phyloP scores from a whole-genome alignment of 2,797 vertebrate genomes.

The Valencia hispanica region DNA sequence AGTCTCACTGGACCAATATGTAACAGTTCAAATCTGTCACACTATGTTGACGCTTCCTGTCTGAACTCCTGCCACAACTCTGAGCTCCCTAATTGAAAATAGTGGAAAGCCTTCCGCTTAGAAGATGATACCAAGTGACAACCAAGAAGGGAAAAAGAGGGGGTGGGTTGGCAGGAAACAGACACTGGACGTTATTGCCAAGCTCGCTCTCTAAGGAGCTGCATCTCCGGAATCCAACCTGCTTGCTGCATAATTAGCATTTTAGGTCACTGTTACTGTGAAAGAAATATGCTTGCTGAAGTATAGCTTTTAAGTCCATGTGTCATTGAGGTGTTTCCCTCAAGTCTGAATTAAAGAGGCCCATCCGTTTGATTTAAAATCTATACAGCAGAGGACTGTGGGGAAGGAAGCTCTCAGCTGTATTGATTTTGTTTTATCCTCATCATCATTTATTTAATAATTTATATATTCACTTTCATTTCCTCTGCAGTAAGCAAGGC shows the following conservation, averaged over 20 bases:
- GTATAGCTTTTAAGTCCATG: slow-evolving; percentile 28
- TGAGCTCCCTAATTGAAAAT: slow-evolving; percentile 71
- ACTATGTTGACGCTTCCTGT: slow-evolving; percentile 29
- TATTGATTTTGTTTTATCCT: slow-evolving; percentile 72
- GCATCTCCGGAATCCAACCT: slow-evolving; percentile 53
- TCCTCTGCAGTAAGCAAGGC: slow-evolving; percentile 45
- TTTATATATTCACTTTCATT: slow-evolving; percentile 53
- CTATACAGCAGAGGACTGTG: slow-evolving; percentile 34
- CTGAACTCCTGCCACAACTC: slow-evolving; percentile 44
- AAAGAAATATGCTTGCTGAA: slow-evolving; percentile 45
- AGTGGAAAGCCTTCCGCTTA: slow-evolving; percentile 42
- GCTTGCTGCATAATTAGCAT: slow-evolving; percentile 40
- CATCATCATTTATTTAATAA: slow-evolving; percentile 68
- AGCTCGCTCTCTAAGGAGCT: slow-evolving; percentile 34
- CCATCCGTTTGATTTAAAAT: slow-evolving; percentile 63
- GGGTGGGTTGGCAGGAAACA: slow-evolving; percentile 36
- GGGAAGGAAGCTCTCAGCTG: slow-evolving; percentile 47
- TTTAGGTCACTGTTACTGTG: slow-evolving; percentile 36
- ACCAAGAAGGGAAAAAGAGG: slow-evolving; percentile 20
- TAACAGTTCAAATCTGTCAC: slow-evolving; percentile 41
- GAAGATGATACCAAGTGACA: slow-evolving; percentile 49
- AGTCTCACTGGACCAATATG: slow-evolving; percentile 40
- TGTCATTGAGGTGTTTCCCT: slow-evolving; percentile 41
- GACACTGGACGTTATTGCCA: slow-evolving; percentile 49
- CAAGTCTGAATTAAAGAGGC: slow-evolving; percentile 41